Percentiles rank a stretch among this genome's conserved stretches.
phyloP scores from a whole-genome alignment of 2,888 invertebrate genomes.

The Empis stercorea region DNA sequence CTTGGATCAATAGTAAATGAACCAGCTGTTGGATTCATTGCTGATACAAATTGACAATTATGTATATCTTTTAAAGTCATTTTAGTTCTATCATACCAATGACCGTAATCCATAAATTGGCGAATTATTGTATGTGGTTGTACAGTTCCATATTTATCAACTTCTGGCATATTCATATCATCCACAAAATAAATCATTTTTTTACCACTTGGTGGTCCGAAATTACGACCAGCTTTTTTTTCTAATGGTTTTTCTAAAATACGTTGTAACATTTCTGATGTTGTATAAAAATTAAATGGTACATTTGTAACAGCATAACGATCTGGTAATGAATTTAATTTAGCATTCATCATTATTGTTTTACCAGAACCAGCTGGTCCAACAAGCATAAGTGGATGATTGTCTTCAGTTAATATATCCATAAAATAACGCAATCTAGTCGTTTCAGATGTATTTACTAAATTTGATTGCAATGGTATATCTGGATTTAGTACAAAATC shows the following conservation, averaged over 20 bases:
- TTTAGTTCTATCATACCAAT: constrained; percentile 89
- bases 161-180: constrained; percentile 96
- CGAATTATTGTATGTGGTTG: constrained; percentile 89
- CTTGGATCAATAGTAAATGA: constrained; percentile 88
- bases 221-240: constrained; percentile 89
- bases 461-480: constrained; percentile 58
- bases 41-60: constrained; percentile 86
- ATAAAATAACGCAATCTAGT: constrained; percentile 77
- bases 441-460: constrained; percentile 85
- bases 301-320: constrained; percentile 75
- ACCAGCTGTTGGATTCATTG: constrained; percentile 95
- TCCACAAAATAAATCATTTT: constrained; percentile 88
- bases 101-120: constrained; percentile 85
- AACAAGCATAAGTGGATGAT: constrained; percentile 81
- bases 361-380: constrained; percentile 86
- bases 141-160: constrained; percentile 86
- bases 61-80: constrained; percentile 79
- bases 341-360: constrained; percentile 79
- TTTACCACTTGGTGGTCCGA: constrained; percentile 86
- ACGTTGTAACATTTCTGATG: constrained; percentile 80
- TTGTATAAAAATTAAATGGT: constrained; percentile 91
- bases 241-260: constrained; percentile 84
- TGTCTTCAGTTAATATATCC: constrained; percentile 63
- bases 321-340: constrained; percentile 58
- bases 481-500: constrained; percentile 75